phyloP scores from a whole-genome alignment of 35 echinoderm and acorn worm genomes.

The Diadema setosum region DNA sequence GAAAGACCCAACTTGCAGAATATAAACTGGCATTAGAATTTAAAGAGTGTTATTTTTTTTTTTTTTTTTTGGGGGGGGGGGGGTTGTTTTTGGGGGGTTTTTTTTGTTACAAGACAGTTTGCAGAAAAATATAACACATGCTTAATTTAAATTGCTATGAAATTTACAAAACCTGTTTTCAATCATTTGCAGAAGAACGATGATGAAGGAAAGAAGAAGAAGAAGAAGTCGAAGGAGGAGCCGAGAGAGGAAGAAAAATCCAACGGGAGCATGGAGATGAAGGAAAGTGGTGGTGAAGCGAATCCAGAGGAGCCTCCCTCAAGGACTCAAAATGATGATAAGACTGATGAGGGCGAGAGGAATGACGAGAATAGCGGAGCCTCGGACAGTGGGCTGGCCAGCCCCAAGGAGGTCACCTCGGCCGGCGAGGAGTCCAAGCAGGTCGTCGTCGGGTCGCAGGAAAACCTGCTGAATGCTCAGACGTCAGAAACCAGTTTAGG shows the following conservation, averaged over 20 bases:
- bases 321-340: background rate
- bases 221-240: conserved; percentile 25
- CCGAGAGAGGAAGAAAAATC: background rate
- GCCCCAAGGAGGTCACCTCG: background rate
- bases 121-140: too few relatives aligned
- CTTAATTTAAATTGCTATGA: too few relatives aligned
- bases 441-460: background rate
- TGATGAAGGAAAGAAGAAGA: conserved; percentile 1
- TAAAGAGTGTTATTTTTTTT: too few relatives aligned
- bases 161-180: too few relatives aligned
- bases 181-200: background rate
- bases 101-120: too few relatives aligned
- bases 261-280: background rate
- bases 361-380: background rate
- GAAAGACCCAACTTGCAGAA: too few relatives aligned
- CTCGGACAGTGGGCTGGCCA: background rate
- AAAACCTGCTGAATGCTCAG: background rate
- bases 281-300: background rate
- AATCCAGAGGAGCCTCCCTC: background rate
- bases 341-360: background rate
- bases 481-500: too few relatives aligned
- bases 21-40: too few relatives aligned
- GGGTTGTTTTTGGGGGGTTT: too few relatives aligned
- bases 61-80: too few relatives aligned
- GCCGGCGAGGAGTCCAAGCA: background rate